These are phyloP conservation scores for Tribolium madens DNA, from an alignment of 1,140 invertebrate species.

Conservation along the genomic window DNA sequence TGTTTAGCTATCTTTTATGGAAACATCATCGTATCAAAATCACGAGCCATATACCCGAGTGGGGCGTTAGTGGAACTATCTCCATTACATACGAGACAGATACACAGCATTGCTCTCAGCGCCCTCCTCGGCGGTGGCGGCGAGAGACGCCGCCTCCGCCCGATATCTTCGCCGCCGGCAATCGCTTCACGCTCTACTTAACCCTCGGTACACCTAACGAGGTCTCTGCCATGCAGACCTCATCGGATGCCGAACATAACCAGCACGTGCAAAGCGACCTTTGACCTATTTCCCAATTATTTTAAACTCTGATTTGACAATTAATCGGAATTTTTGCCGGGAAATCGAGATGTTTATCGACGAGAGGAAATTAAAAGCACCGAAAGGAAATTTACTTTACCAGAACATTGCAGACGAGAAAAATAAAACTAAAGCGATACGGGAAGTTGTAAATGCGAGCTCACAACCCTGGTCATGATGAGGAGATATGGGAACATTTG, in stretches of 20 bases:
- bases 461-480: background rate
- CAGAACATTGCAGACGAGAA: background rate
- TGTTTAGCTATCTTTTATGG: conserved; percentile 52
- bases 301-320: background rate
- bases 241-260: background rate
- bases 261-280: background rate
- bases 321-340: background rate
- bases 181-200: conserved; percentile 46
- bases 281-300: background rate
- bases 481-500: background rate
- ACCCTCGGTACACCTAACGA: conserved; percentile 31
- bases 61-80: conserved; percentile 49
- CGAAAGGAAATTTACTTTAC: background rate
- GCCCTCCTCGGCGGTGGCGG: background rate
- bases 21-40: conserved; percentile 52
- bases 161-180: conserved; percentile 4
- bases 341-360: background rate
- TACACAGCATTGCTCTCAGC: conserved; percentile 42
- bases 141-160: conserved; percentile 3
- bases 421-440: background rate
- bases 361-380: background rate
- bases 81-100: conserved; percentile 48
- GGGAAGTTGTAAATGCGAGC: background rate
- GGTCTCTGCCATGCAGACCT: background rate
- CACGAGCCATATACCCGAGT: conserved; percentile 53